Conservation (phyloP, 2,888 invertebrate genomes). For the Eurytoma californica region DNA sequence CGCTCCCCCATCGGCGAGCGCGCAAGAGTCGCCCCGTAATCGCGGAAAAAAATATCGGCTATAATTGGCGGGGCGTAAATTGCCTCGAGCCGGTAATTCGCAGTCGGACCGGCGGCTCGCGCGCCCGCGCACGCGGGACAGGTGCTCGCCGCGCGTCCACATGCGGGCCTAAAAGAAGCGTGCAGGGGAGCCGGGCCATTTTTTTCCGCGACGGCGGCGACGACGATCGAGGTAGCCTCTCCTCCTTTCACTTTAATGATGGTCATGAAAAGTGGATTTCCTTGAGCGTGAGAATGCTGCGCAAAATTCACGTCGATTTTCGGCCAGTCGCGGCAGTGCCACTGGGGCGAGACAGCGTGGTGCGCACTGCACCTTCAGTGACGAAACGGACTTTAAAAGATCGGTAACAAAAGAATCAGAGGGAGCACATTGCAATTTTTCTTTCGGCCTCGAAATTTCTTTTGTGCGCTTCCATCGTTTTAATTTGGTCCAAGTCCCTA, state of each 20-base stretch:
- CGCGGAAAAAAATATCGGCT: not conserved
- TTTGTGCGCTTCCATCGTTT: too few species aligned
- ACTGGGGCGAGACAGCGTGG: too few species aligned
- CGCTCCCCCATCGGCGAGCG: slow-evolving; percentile 5
- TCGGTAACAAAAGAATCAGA: too few species aligned
- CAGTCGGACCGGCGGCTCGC: slow-evolving; percentile 37
- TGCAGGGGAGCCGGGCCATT: slow-evolving; percentile 54
- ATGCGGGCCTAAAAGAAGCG: slow-evolving; percentile 60
- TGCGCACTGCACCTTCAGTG: too few species aligned
- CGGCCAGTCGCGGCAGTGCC: not conserved
- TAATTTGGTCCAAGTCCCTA: too few species aligned
- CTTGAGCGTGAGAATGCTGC: slow-evolving; percentile 33
- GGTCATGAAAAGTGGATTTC: slow-evolving; percentile 54
- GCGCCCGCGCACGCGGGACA: slow-evolving; percentile 51
- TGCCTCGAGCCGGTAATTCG: slow-evolving; percentile 40
- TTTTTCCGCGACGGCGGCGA: slow-evolving; percentile 39
- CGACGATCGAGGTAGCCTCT: slow-evolving; percentile 24
- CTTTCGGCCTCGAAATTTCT: too few species aligned
- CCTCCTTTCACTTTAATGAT: slow-evolving; percentile 59
- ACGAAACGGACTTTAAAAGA: too few species aligned
- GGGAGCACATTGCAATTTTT: too few species aligned
- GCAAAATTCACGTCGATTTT: slow-evolving; percentile 33
- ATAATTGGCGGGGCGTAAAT: slow-evolving; percentile 50
- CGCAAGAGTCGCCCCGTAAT: slow-evolving; percentile 11
- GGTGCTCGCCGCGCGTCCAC: slow-evolving; percentile 53